Conservation (phyloP, 1,140 invertebrate species). For the Zaprionus vittiger region DNA sequence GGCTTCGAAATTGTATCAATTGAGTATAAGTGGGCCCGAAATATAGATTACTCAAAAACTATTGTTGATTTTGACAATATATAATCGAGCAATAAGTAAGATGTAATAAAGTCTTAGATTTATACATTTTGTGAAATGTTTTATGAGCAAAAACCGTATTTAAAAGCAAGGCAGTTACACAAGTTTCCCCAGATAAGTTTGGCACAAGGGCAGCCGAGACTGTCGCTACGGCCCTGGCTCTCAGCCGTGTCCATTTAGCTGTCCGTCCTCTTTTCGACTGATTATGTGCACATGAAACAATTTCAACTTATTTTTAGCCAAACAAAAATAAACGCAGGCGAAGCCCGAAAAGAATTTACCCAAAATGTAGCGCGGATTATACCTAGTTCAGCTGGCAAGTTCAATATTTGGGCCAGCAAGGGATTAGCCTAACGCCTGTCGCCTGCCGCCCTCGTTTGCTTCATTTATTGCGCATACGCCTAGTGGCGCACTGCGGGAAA, state of each 20-base stretch:
- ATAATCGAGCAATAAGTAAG: no score
- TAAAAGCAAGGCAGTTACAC: no score
- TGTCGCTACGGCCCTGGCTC: no score
- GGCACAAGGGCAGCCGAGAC: no score
- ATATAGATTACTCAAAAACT: no score
- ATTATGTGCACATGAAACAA: constrained; percentile 32
- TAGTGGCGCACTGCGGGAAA: not conserved
- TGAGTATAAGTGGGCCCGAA: accelerated
- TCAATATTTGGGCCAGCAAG: constrained; percentile 27
- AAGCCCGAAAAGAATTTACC: not conserved
- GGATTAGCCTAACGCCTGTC: constrained; percentile 29
- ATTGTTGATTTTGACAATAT: no score
- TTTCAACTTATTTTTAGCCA: not conserved
- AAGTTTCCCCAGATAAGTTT: no score
- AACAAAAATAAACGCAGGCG: not conserved
- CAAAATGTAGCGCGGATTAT: not conserved
- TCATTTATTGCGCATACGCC: constrained; percentile 49
- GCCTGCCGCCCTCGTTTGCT: constrained; percentile 12
- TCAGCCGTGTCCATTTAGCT: no score
- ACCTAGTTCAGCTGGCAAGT: constrained; percentile 5
- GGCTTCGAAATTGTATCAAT: no score
- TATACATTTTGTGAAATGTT: no score
- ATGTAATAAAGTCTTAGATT: no score
- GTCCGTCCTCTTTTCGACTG: constrained; percentile 7
- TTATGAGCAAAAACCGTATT: no score